These are phyloP conservation scores for Euclidia mi DNA, from an alignment of 2,888 invertebrate species.

Conservation along the genomic window DNA sequence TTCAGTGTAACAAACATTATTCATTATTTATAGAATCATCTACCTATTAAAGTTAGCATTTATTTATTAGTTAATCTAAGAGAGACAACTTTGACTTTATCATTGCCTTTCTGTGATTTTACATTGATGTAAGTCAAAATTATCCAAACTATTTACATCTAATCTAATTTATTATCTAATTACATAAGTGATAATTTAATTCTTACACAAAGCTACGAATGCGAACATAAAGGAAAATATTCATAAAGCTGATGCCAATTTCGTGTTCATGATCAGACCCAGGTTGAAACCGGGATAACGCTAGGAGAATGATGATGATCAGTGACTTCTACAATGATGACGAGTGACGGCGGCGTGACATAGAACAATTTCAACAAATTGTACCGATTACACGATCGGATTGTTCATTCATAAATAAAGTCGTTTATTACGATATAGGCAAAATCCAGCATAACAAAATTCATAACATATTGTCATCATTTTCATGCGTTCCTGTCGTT, in stretches of 20 bases:
- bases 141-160: slow-evolving; percentile 63
- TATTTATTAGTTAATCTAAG: slow-evolving; percentile 66
- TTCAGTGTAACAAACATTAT: slow-evolving; percentile 89
- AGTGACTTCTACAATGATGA: no score
- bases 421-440: no score
- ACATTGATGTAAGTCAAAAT: slow-evolving; percentile 50
- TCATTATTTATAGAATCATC: slow-evolving; percentile 75
- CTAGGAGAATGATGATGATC: no score
- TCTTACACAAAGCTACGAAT: slow-evolving; percentile 42
- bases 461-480: no score
- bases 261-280: neutral
- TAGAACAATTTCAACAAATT: no score
- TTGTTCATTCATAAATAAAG: no score
- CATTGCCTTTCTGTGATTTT: slow-evolving; percentile 32
- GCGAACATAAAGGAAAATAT: slow-evolving; percentile 36
- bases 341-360: no score
- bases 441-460: no score
- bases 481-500: no score
- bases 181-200: slow-evolving; percentile 50
- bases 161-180: slow-evolving; percentile 51
- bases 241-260: slow-evolving; percentile 12
- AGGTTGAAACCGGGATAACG: no score
- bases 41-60: slow-evolving; percentile 78
- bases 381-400: no score
- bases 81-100: slow-evolving; percentile 68